A percentile compares a stretch with the other conserved stretches of the same genome.
phyloP scores from a whole-genome alignment of 2,113 vertebrate genomes.

The Leptosomus discolor region DNA sequence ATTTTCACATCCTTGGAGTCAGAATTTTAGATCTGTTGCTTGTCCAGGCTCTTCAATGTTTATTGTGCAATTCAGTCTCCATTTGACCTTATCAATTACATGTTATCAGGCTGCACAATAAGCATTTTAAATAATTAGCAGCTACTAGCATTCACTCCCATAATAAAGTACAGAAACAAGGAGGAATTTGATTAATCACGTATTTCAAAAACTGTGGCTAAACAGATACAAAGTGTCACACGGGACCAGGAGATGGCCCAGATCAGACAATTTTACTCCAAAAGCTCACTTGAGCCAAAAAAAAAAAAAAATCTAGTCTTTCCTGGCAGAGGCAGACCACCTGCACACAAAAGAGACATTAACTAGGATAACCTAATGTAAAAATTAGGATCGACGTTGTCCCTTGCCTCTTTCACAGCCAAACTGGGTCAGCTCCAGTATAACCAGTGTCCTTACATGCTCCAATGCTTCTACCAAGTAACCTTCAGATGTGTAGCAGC shows the following conservation, averaged over 20 bases:
- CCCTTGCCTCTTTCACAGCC: not conserved
- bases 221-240: not conserved
- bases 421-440: not conserved
- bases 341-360: not conserved
- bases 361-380: not conserved
- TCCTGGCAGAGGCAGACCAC: slow-evolving; percentile 16
- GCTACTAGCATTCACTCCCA: not conserved
- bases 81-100: not conserved
- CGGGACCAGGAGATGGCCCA: not conserved
- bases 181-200: not conserved
- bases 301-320: not conserved
- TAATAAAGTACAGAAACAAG: not conserved
- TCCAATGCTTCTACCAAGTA: not conserved
- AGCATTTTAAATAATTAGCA: not conserved
- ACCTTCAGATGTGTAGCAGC: not conserved
- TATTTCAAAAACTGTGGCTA: not conserved
- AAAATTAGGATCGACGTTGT: not conserved
- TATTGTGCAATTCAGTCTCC: not conserved
- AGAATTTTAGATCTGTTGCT: not conserved
- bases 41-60: not conserved
- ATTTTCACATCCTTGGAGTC: not conserved
- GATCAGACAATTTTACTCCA: not conserved
- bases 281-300: not conserved
- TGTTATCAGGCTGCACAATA: not conserved
- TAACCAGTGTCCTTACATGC: not conserved